Evolutionary conservation across 2,113 vertebrate genomes (phyloP).

Genomic region (Oceanodroma tethys): DNA sequence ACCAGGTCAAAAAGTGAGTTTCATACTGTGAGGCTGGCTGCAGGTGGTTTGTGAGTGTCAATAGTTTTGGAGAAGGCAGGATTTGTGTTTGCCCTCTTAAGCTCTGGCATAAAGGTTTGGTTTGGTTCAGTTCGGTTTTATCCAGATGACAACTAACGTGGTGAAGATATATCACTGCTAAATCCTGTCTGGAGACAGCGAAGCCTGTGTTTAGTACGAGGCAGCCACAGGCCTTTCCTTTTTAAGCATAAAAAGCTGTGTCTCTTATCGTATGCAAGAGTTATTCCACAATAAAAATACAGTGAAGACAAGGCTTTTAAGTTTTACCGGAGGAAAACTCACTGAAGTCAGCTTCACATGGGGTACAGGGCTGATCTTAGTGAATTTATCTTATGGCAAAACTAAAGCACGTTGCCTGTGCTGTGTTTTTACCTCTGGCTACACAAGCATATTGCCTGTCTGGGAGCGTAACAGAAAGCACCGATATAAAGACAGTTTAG

Average conservation of each 20-base stretch:
- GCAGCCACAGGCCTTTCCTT: not conserved
- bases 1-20: not conserved
- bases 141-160: fast-evolving
- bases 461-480: not conserved
- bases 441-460: not conserved
- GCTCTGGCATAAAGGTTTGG: not conserved
- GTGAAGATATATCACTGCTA: not conserved
- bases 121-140: not conserved
- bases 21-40: not conserved
- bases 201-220: not conserved
- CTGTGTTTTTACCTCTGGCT: not conserved
- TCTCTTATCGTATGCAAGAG: not conserved
- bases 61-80: not conserved
- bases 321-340: not conserved
- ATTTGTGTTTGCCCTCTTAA: not conserved
- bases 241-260: not conserved
- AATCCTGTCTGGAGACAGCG: not conserved
- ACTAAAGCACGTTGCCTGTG: not conserved
- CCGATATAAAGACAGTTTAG: not conserved
- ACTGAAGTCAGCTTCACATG: not conserved
- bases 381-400: not conserved
- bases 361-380: not conserved
- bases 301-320: not conserved
- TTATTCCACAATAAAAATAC: not conserved
- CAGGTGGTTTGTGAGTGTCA: fast-evolving